Evolutionary conservation across 2,797 vertebrate species (phyloP), one percentile per base, ranked within the genome.

Genomic region (Sebastes elongatus): DNA sequence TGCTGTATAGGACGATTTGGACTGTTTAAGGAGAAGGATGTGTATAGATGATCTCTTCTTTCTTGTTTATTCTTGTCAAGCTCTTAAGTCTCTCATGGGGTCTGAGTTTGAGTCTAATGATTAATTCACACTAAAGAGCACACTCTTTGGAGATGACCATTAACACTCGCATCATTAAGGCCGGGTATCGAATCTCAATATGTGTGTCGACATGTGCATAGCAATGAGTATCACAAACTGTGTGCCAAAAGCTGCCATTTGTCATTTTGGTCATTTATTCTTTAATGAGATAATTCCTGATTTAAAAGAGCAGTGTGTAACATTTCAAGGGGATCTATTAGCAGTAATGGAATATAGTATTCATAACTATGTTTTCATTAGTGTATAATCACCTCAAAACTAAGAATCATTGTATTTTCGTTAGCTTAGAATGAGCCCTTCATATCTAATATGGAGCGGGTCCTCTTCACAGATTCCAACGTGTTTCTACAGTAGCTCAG

Each of bases 1-100:
- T 49, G 64, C 52, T 63, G 77, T 25, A 16, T 3, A 4, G 11
- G 68, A 71, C 38, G 56, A 55, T 85, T 81, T 65, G 69, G 64
- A 79, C 83, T 56, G 76, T n/a, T 35, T 35, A 35, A 35, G 10
- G 32, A 33, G 32, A 56, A 23, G 66, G 4, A 74, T 8, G 22
- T 16, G 28, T 38, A 9, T 5, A 60, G 14, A 49, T 14, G 60
- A 79, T 59, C 4, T 35, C 57, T 18, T 73, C 22, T 53, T 18
- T 74, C 14, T 62, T 6, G 5, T 20, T 56, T 23, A 22, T 25
- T 65, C 46, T 57, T 53, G 67, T 57, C 7, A 61, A 78, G 46
- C 57, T 7, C 23, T 49, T 53, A 68, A 59, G 13, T 61, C 49
- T 67, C 25, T 55, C 11, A 23, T 7, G 20, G 9, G 10, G 10